Percentiles rank a stretch among this genome's conserved stretches.
phyloP scores from a whole-genome alignment of 2,888 invertebrate species.

The Rotaria sp. region DNA sequence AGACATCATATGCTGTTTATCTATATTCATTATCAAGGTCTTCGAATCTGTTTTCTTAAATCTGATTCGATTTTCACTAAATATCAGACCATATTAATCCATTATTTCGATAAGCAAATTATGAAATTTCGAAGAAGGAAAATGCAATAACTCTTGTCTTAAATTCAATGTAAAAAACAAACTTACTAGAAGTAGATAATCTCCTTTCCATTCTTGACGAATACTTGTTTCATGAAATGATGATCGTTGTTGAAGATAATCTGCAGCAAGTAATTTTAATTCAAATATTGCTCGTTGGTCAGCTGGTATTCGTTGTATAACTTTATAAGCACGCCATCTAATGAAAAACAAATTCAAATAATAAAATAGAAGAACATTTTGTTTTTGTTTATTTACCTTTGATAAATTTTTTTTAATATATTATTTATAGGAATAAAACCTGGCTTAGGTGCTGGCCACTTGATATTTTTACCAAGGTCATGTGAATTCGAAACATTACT shows the following conservation, averaged over 20 bases:
- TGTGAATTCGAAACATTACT: slow-evolving; percentile 63
- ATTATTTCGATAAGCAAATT: no score
- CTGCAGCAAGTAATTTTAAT: slow-evolving; percentile 70
- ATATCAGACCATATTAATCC: no score
- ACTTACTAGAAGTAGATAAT: slow-evolving; percentile 65
- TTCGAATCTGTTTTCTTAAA: no score
- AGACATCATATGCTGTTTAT: no score
- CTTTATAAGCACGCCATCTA: slow-evolving; percentile 76
- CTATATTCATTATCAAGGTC: no score
- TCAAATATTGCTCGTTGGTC: slow-evolving; percentile 80
- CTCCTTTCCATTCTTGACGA: slow-evolving; percentile 72
- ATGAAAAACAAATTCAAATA: background rate
- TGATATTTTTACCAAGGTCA: slow-evolving; percentile 71
- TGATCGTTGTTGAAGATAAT: slow-evolving; percentile 64
- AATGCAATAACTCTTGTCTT: no score
- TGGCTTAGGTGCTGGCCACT: slow-evolving; percentile 74
- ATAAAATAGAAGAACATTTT: background rate
- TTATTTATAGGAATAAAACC: slow-evolving; percentile 63
- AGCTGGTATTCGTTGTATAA: slow-evolving; percentile 71
- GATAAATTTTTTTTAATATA: slow-evolving; percentile 49
- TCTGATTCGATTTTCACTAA: no score
- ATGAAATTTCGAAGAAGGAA: no score
- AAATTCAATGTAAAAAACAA: no score
- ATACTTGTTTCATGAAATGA: slow-evolving; percentile 59
- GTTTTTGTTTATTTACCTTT: slow-evolving; percentile 45